A percentile compares a stretch with the other conserved stretches of the same genome.
Conservation (phyloP, 2,888 invertebrate species). For the Aphidius colemani region DNA sequence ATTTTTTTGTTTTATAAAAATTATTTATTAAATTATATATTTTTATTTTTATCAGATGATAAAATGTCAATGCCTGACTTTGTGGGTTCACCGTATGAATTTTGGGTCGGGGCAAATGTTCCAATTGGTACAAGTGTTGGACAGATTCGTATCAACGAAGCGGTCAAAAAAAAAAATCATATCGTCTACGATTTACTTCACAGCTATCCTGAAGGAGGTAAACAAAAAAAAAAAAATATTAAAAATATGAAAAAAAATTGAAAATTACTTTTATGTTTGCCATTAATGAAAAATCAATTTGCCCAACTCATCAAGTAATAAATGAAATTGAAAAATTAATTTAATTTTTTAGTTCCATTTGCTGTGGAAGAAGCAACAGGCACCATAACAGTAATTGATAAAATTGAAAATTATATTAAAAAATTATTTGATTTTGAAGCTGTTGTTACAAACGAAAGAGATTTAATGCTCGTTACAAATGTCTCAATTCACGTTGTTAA, state of each 20-base stretch:
- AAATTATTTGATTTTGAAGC: conserved; percentile 81
- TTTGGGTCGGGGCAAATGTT: conserved; percentile 88
- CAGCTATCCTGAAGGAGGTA: conserved; percentile 83
- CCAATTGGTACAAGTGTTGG: conserved; percentile 85
- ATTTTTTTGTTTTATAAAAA: background rate
- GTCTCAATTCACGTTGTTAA: conserved; percentile 83
- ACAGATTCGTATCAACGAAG: conserved; percentile 78
- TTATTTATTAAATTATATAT: background rate
- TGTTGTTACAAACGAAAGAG: conserved; percentile 71
- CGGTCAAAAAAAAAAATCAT: conserved; percentile 68
- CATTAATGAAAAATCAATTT: background rate
- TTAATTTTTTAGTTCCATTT: conserved; percentile 75
- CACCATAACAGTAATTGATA: conserved; percentile 82
- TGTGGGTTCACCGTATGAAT: conserved; percentile 84
- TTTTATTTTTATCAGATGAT: conserved; percentile 44
- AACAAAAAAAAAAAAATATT: conserved; percentile 36
- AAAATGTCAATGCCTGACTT: conserved; percentile 71
- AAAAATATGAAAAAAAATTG: background rate
- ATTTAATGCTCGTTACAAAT: conserved; percentile 77
- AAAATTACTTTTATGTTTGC: background rate
- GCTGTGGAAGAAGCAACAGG: conserved; percentile 88
- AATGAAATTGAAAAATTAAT: conserved; percentile 3
- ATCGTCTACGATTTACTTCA: conserved; percentile 80
- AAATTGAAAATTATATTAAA: conserved; percentile 71
- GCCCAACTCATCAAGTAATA: background rate